Conservation (phyloP, 2,888 invertebrate species). For the Hipparchia sbordonii region DNA sequence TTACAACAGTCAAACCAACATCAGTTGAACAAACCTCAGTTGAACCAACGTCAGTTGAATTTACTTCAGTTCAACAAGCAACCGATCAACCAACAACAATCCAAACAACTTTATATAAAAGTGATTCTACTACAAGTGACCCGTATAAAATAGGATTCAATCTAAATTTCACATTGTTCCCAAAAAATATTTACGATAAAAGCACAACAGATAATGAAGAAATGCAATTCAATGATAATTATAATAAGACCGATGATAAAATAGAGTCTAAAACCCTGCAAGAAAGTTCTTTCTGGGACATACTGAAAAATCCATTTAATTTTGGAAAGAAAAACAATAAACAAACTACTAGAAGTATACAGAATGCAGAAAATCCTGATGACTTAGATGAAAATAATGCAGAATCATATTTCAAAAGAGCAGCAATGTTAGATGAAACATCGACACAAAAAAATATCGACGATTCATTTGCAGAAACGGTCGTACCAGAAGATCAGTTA, state of each 20-base stretch:
- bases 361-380: not conserved
- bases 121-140: constrained; percentile 38
- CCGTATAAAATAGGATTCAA: constrained; percentile 41
- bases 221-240: constrained; percentile 43
- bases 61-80: not conserved
- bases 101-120: constrained; percentile 9
- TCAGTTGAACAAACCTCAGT: not conserved
- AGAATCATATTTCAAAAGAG: not conserved
- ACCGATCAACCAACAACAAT: not conserved
- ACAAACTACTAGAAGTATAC: constrained; percentile 5
- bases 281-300: constrained; percentile 19
- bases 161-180: constrained; percentile 55
- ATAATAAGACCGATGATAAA: constrained; percentile 27
- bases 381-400: not conserved
- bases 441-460: not conserved
- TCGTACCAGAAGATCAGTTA: not conserved
- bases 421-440: not conserved
- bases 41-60: not conserved
- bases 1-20: not conserved
- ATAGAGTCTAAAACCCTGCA: constrained; percentile 26
- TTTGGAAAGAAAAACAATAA: not conserved
- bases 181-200: constrained; percentile 58
- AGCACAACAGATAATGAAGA: constrained; percentile 50
- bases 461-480: constrained; percentile 1
- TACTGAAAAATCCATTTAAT: not conserved